These are phyloP conservation scores for Cryptosula pallasiana DNA, from an alignment of 2,888 invertebrate species.

Conservation along the genomic window DNA sequence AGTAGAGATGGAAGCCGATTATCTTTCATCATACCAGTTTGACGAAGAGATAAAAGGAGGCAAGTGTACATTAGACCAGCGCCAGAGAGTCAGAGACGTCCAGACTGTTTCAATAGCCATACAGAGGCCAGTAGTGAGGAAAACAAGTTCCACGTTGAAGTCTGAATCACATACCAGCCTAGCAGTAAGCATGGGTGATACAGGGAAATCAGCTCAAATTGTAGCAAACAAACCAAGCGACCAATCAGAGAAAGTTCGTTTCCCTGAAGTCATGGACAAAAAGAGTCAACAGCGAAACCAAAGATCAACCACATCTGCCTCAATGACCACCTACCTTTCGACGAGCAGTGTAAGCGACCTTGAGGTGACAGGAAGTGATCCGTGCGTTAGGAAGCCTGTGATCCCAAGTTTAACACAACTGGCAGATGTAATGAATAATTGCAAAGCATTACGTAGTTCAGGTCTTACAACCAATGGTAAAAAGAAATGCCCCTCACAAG, in stretches of 20 bases:
- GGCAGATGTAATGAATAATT: slow-evolving; percentile 9
- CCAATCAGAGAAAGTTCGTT: not conserved
- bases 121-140: not conserved
- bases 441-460: not conserved
- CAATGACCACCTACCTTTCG: not conserved
- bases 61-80: not conserved
- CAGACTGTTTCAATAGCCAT: not conserved
- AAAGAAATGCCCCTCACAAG: not conserved
- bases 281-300: not conserved
- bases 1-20: not conserved
- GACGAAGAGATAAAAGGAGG: not conserved
- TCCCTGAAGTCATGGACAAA: not conserved
- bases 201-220: not conserved
- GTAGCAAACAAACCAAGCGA: not conserved
- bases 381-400: not conserved
- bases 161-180: not conserved
- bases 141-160: not conserved
- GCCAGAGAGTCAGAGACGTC: not conserved
- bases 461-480: not conserved
- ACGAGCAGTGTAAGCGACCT: not conserved
- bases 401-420: slow-evolving; percentile 8
- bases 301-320: not conserved
- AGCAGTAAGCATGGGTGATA: not conserved
- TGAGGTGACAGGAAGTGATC: not conserved
- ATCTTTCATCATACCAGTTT: not conserved